A percentile compares a stretch with the other conserved stretches of the same genome.
These are phyloP conservation scores for Dipodomys stephensi DNA, from an alignment of 2,113 vertebrate genomes.

Conservation along the genomic window DNA sequence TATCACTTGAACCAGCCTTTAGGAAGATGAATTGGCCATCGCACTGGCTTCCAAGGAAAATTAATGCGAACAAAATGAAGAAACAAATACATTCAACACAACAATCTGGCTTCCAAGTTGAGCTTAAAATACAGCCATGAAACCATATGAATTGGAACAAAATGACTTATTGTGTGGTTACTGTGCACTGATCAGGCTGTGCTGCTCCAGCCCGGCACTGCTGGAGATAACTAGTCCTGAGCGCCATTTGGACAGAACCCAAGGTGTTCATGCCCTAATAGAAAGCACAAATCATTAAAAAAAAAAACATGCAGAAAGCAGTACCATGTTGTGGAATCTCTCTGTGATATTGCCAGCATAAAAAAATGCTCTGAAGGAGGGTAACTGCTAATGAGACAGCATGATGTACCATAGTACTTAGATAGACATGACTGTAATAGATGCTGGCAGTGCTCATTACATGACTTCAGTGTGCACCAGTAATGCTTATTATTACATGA, in stretches of 20 bases:
- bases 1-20: not conserved
- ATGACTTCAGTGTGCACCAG: too few relatives aligned
- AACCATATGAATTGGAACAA: not conserved
- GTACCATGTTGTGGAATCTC: not conserved
- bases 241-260: slow-evolving; percentile 39
- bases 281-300: slow-evolving; percentile 18
- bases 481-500: too few relatives aligned
- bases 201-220: not conserved
- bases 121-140: slow-evolving; percentile 22
- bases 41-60: not conserved
- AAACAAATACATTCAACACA: not conserved
- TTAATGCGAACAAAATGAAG: slow-evolving; percentile 30
- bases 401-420: too few relatives aligned
- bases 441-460: too few relatives aligned
- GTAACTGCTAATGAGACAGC: not conserved
- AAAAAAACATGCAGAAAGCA: slow-evolving; percentile 29
- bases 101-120: slow-evolving; percentile 29
- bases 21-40: not conserved
- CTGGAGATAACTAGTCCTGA: not conserved
- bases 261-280: slow-evolving; percentile 28
- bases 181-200: not conserved
- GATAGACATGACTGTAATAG: too few relatives aligned
- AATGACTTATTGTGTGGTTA: not conserved
- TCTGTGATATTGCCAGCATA: not conserved
- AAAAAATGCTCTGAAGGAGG: not conserved